phyloP scores from a whole-genome alignment of 2,113 vertebrate genomes.

The Antechinus flavipes region DNA sequence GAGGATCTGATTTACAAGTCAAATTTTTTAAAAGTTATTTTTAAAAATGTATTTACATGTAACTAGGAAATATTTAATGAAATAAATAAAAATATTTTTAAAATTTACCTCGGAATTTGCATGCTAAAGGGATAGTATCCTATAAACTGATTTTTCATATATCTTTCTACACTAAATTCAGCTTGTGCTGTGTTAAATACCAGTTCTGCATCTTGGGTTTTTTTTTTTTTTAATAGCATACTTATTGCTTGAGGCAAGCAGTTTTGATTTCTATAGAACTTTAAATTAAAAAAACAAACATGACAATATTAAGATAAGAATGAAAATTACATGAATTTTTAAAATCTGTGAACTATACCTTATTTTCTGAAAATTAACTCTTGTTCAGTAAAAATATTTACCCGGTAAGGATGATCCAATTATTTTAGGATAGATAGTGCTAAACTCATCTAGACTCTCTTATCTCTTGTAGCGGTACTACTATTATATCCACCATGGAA shows the following conservation, averaged over 20 bases:
- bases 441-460: background rate
- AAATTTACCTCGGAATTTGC: slow-evolving; percentile 27
- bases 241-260: slow-evolving; percentile 2
- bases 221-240: background rate
- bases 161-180: slow-evolving; percentile 21
- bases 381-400: background rate
- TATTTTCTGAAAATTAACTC: slow-evolving; percentile 25
- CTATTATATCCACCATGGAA: slow-evolving; percentile 89
- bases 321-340: slow-evolving; percentile 24
- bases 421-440: background rate
- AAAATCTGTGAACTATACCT: slow-evolving; percentile 15
- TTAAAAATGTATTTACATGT: background rate
- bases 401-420: slow-evolving; percentile 8
- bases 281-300: background rate
- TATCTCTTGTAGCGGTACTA: slow-evolving; percentile 85
- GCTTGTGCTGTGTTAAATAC: background rate
- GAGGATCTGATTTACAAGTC: background rate
- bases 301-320: background rate
- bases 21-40: background rate
- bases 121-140: slow-evolving; percentile 22
- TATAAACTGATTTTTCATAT: background rate
- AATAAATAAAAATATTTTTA: background rate
- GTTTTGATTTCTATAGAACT: slow-evolving; percentile 45
- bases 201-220: background rate
- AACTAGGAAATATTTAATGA: background rate